Evolutionary conservation across 2,113 vertebrate genomes (phyloP).

Genomic region (Ptilorrhoa leucosticta): DNA sequence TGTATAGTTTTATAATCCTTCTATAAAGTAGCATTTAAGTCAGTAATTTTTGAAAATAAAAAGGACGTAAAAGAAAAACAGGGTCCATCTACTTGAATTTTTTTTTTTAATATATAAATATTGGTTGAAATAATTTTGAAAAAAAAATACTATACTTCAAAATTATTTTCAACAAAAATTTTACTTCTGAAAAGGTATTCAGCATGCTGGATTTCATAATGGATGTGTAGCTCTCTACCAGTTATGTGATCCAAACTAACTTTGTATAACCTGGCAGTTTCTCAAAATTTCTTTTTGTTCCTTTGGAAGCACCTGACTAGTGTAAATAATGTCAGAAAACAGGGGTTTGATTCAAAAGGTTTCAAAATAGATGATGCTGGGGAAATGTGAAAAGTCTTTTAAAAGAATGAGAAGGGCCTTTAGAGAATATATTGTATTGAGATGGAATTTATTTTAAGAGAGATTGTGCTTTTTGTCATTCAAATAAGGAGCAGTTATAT

Average conservation of each 20-base stretch:
- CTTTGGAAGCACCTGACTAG: neutral
- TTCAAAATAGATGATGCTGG: neutral
- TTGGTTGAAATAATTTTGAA: neutral
- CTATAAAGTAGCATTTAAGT: neutral
- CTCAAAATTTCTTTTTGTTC: neutral
- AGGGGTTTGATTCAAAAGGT: neutral
- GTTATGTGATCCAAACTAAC: neutral
- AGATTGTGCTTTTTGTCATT: neutral
- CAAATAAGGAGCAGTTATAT: neutral
- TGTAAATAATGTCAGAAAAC: neutral
- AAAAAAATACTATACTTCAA: neutral
- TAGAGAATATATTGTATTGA: neutral
- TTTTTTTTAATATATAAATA: neutral
- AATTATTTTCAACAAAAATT: neutral
- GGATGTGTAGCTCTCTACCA: neutral
- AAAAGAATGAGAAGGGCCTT: neutral
- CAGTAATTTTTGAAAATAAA: neutral
- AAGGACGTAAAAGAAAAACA: neutral
- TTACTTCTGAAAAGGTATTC: neutral
- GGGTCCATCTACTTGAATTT: neutral
- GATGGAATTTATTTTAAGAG: neutral
- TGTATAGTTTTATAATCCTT: neutral
- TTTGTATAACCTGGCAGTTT: neutral
- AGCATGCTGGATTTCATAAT: neutral
- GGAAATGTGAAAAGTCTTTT: neutral